These are phyloP conservation scores for Heliconius cydno DNA, from an alignment of 2,888 invertebrate species.

Conservation along the genomic window DNA sequence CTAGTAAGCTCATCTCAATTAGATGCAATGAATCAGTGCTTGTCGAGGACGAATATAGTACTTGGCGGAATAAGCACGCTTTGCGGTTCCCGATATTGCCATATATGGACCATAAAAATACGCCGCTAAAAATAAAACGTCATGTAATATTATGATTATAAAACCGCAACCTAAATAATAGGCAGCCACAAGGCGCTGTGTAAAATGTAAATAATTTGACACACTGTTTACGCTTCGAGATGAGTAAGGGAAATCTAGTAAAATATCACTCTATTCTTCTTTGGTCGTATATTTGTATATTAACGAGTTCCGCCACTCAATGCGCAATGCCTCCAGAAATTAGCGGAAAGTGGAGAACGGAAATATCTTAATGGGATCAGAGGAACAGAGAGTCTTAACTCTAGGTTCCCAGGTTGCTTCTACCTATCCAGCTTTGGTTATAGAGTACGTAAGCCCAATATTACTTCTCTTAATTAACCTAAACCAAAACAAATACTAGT, in stretches of 20 bases:
- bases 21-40: conserved; percentile 65
- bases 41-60: conserved; percentile 46
- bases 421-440: background rate
- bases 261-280: conserved; percentile 7
- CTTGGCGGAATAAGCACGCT: conserved; percentile 62
- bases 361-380: too few relatives aligned
- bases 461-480: background rate
- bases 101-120: conserved; percentile 47
- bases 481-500: background rate
- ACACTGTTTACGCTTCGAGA: background rate
- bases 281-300: background rate
- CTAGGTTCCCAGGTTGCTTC: too few relatives aligned
- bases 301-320: background rate
- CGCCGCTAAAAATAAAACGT: conserved; percentile 45
- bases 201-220: conserved; percentile 4
- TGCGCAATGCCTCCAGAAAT: too few relatives aligned
- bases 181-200: background rate
- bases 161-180: conserved; percentile 35
- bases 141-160: conserved; percentile 29
- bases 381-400: too few relatives aligned
- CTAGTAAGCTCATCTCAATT: conserved; percentile 71
- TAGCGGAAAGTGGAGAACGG: too few relatives aligned
- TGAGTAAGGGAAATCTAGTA: background rate
- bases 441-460: background rate
- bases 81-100: conserved; percentile 60